phyloP scores from a whole-genome alignment of 2,797 vertebrate species.

The Lerista edwardsae region DNA sequence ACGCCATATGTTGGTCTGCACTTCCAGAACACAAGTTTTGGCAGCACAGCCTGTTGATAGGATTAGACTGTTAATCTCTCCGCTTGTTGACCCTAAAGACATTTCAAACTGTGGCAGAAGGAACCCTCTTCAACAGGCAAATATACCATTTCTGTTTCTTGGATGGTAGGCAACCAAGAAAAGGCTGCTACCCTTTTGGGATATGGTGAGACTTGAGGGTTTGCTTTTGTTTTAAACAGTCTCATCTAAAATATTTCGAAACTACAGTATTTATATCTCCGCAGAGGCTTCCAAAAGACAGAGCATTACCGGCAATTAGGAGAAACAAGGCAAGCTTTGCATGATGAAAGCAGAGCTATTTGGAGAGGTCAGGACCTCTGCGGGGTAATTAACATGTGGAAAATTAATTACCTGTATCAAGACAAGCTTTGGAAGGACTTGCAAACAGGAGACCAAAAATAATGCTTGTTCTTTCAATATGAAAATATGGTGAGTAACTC shows the following conservation, averaged over 20 bases:
- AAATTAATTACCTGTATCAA: conserved; percentile 6
- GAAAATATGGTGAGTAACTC: not conserved
- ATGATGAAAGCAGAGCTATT: conserved; percentile 9
- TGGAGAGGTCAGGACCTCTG: not conserved
- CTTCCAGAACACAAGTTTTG: too few relatives aligned
- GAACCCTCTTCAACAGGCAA: not conserved
- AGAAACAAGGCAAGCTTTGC: not conserved
- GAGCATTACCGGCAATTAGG: not conserved
- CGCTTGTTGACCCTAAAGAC: too few relatives aligned
- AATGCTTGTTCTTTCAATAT: too few relatives aligned
- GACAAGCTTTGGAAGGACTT: not conserved
- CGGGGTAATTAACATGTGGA: not conserved
- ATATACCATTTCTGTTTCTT: not conserved
- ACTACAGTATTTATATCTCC: not conserved
- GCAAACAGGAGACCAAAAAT: not conserved
- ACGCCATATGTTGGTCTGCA: too few relatives aligned
- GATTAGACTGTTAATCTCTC: too few relatives aligned
- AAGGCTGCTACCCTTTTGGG: not conserved
- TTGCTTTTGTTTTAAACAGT: not conserved
- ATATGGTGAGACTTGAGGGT: not conserved
- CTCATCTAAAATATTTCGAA: not conserved
- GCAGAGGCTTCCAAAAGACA: not conserved
- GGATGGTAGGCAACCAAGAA: not conserved
- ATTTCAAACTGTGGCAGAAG: not conserved
- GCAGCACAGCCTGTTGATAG: too few relatives aligned